These are phyloP conservation scores for Tylochromis polylepis DNA, from an alignment of 2,113 vertebrate species.

Conservation along the genomic window DNA sequence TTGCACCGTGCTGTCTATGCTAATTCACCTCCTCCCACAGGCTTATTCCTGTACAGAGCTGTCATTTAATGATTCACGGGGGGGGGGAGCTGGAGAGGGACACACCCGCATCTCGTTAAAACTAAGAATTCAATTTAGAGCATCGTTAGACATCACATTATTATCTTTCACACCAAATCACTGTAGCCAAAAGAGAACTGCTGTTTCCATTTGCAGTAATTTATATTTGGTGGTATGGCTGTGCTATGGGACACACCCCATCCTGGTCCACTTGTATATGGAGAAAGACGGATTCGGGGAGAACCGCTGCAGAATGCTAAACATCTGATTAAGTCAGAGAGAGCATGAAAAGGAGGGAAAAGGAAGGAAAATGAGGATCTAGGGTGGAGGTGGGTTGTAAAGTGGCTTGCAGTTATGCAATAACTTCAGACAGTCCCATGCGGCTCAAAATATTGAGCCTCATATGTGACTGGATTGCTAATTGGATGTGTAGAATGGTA, in stretches of 20 bases:
- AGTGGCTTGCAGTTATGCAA: background rate
- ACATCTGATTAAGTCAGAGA: background rate
- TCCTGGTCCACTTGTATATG: background rate
- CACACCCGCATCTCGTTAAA: conserved; percentile 11
- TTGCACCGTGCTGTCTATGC: conserved; percentile 19
- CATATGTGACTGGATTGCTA: background rate
- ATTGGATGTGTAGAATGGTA: background rate
- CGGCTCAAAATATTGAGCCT: background rate
- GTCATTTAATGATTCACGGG: conserved; percentile 39
- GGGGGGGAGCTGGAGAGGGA: background rate
- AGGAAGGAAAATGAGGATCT: background rate
- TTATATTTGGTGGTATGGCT: background rate
- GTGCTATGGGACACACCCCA: background rate
- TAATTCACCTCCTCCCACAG: conserved; percentile 26
- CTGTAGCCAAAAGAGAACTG: background rate
- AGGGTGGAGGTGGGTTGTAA: background rate
- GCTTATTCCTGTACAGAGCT: conserved; percentile 30
- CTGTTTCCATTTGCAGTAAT: background rate
- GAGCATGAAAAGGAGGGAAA: background rate
- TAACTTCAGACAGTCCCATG: background rate
- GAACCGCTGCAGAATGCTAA: background rate
- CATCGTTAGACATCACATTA: conserved; percentile 28
- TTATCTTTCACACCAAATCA: conserved; percentile 1
- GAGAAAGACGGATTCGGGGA: background rate
- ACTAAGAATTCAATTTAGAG: conserved; percentile 32